Evolutionary conservation across 2,797 vertebrate species (phyloP).

Genomic region (Brotula barbata): DNA sequence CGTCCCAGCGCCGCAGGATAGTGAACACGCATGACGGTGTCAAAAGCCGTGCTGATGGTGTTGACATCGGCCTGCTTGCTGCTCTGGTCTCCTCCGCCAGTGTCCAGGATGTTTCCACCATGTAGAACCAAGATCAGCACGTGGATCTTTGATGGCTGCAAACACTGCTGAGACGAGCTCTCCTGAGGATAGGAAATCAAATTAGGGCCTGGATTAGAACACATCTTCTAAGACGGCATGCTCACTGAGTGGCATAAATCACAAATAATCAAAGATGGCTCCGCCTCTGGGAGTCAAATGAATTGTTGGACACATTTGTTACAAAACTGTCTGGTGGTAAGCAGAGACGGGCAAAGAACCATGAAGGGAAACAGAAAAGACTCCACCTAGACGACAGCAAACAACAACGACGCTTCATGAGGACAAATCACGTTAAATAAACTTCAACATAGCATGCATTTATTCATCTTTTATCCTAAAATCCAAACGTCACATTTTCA

Average conservation of each 20-base stretch:
- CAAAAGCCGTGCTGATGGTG: constrained; percentile 90
- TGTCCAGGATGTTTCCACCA: constrained; percentile 97
- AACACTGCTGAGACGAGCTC: constrained; percentile 80
- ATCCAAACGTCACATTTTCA: constrained; percentile 53
- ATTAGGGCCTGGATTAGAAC: not conserved
- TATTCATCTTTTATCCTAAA: constrained; percentile 34
- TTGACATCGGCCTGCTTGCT: constrained; percentile 95
- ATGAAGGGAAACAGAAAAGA: constrained; percentile 51
- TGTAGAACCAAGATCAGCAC: constrained; percentile 94
- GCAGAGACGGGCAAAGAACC: constrained; percentile 42
- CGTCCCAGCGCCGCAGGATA: constrained; percentile 92
- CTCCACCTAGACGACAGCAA: constrained; percentile 53
- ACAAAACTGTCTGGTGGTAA: constrained; percentile 44
- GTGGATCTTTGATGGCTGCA: constrained; percentile 89
- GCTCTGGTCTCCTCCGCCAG: constrained; percentile 89
- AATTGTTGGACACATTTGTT: constrained; percentile 15
- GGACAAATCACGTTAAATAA: constrained; percentile 48
- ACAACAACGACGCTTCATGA: constrained; percentile 48
- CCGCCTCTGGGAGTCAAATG: constrained; percentile 3
- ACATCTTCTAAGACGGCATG: constrained; percentile 24
- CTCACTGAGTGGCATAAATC: constrained; percentile 18
- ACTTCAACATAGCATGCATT: constrained; percentile 56
- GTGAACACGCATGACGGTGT: constrained; percentile 94
- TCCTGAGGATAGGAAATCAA: constrained; percentile 74
- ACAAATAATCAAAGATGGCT: constrained; percentile 28